Evolutionary conservation across 2,113 vertebrate genomes (phyloP).

Genomic region (Mixornis gularis): DNA sequence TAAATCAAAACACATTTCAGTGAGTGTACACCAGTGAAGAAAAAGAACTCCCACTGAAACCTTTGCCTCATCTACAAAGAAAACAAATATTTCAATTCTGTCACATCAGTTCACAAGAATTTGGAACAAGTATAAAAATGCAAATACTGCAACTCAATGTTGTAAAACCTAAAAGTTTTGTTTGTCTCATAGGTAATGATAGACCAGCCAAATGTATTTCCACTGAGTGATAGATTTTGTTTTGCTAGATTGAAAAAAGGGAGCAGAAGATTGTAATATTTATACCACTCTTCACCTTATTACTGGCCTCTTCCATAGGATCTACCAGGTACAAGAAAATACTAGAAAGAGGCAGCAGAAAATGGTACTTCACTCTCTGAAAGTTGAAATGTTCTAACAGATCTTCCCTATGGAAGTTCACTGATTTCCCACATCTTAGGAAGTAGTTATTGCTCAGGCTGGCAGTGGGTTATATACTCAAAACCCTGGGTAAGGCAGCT

Average conservation of each 20-base stretch:
- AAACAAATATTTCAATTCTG: background rate
- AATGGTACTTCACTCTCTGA: background rate
- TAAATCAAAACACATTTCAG: background rate
- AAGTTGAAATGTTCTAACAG: background rate
- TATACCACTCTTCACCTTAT: background rate
- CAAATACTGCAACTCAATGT: background rate
- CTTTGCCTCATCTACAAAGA: background rate
- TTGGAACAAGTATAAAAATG: background rate
- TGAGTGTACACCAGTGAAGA: background rate
- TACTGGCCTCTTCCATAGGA: background rate
- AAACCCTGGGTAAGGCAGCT: background rate
- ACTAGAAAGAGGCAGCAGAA: background rate
- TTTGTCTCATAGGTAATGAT: background rate
- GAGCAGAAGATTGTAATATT: background rate
- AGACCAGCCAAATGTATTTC: background rate
- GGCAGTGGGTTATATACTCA: background rate
- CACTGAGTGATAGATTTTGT: background rate
- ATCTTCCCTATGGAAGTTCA: background rate
- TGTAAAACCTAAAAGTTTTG: background rate
- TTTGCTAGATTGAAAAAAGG: background rate
- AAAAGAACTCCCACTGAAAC: background rate
- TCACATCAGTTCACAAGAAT: background rate
- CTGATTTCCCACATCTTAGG: background rate
- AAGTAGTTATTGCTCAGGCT: background rate
- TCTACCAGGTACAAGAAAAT: background rate